These are phyloP conservation scores for Apteryx mantelli DNA, from an alignment of 2,113 vertebrate species.

Conservation along the genomic window DNA sequence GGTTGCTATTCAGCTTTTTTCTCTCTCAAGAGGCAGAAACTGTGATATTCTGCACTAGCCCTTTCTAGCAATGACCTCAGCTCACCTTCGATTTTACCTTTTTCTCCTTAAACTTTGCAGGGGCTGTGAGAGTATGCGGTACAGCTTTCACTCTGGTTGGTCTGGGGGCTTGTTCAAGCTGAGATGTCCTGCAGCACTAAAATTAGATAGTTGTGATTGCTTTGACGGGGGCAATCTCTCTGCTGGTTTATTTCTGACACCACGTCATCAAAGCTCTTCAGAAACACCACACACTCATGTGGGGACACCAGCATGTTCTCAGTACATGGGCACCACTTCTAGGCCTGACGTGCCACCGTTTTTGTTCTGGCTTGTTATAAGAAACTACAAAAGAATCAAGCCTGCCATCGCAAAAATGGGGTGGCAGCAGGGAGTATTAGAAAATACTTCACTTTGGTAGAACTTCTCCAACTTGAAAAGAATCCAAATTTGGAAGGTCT, in stretches of 20 bases:
- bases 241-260: conserved; percentile 52
- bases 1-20: neutral
- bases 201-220: conserved; percentile 25
- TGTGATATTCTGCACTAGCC: neutral
- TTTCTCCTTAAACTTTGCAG: neutral
- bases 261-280: conserved; percentile 40
- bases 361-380: neutral
- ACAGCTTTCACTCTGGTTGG: neutral
- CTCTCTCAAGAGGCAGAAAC: neutral
- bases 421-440: neutral
- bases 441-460: neutral
- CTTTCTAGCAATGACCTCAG: neutral
- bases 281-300: conserved; percentile 3
- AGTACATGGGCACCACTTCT: neutral
- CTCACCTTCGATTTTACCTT: neutral
- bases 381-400: neutral
- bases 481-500: neutral
- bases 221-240: conserved; percentile 20
- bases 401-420: neutral
- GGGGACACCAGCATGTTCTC: conserved; percentile 19
- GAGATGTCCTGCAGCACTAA: neutral
- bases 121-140: rapidly evolving
- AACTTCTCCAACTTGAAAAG: neutral
- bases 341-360: neutral
- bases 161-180: neutral